Evolutionary conservation across 1,140 invertebrate genomes (phyloP).

Genomic region (Drosophila setifemur): DNA sequence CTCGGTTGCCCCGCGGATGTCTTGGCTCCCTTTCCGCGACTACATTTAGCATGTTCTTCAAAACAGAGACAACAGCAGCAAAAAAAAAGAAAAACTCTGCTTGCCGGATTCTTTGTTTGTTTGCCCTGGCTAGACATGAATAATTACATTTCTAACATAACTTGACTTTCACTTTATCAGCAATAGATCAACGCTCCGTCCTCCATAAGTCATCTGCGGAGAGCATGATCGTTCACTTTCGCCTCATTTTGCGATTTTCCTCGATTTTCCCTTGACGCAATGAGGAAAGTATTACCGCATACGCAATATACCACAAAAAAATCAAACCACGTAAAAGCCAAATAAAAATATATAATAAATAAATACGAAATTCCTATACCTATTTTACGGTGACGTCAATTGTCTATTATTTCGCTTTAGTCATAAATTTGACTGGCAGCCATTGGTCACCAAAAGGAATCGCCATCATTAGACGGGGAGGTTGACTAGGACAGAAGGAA

Average conservation of each 20-base stretch:
- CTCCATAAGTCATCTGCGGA: constrained; percentile 41
- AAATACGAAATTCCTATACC: constrained; percentile 71
- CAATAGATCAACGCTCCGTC: constrained; percentile 57
- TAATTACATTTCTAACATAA: constrained; percentile 78
- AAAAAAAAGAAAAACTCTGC: background rate
- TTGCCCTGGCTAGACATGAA: constrained; percentile 46
- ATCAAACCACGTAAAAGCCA: constrained; percentile 55
- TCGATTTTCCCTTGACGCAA: constrained; percentile 26
- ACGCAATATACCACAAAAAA: constrained; percentile 46
- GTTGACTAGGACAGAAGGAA: background rate
- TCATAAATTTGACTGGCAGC: constrained; percentile 73
- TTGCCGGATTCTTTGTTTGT: constrained; percentile 22
- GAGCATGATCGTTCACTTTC: constrained; percentile 18
- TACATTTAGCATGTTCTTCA: constrained; percentile 42
- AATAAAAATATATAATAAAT: constrained; percentile 58
- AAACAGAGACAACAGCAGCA: background rate
- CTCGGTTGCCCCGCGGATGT: background rate
- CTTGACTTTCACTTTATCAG: constrained; percentile 78
- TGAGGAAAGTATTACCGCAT: constrained; percentile 61
- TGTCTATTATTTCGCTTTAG: constrained; percentile 66
- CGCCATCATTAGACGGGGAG: background rate
- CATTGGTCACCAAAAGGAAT: constrained; percentile 31
- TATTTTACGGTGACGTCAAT: constrained; percentile 72
- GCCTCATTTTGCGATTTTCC: background rate
- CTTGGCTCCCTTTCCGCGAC: constrained; percentile 3